These are phyloP conservation scores for Acrobasis consociella DNA, from an alignment of 2,888 invertebrate species.

Conservation along the genomic window DNA sequence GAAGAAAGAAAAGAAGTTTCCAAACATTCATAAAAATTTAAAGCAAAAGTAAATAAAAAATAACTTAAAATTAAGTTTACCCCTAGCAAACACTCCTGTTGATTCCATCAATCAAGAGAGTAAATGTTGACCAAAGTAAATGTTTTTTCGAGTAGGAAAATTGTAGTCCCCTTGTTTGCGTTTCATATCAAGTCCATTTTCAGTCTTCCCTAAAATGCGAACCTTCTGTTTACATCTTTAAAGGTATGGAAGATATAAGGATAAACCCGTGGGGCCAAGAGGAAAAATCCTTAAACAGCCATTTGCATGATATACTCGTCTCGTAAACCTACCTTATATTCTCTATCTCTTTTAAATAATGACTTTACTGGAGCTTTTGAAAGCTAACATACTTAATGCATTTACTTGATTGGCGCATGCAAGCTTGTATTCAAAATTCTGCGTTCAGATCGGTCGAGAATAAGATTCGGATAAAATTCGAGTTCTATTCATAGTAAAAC, in stretches of 20 bases:
- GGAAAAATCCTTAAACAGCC: not conserved
- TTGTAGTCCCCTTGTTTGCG: constrained; percentile 17
- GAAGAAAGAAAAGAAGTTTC: too few species aligned
- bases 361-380: not conserved
- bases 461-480: too few species aligned
- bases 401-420: not conserved
- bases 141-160: constrained; percentile 20
- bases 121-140: constrained; percentile 18
- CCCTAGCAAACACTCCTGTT: constrained; percentile 9
- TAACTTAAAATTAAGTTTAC: not conserved
- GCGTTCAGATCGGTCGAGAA: too few species aligned
- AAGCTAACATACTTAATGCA: not conserved
- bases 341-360: not conserved
- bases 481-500: too few species aligned
- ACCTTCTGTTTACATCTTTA: not conserved
- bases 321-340: too few species aligned
- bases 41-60: not conserved
- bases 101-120: constrained; percentile 18
- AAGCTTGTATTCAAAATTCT: not conserved
- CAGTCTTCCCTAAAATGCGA: constrained; percentile 10
- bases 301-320: not conserved
- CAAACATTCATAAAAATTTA: too few species aligned
- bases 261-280: not conserved
- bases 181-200: constrained; percentile 16
- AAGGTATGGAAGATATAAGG: not conserved